phyloP scores from a whole-genome alignment of 2,113 vertebrate genomes.

The Myrmecobius fasciatus region DNA sequence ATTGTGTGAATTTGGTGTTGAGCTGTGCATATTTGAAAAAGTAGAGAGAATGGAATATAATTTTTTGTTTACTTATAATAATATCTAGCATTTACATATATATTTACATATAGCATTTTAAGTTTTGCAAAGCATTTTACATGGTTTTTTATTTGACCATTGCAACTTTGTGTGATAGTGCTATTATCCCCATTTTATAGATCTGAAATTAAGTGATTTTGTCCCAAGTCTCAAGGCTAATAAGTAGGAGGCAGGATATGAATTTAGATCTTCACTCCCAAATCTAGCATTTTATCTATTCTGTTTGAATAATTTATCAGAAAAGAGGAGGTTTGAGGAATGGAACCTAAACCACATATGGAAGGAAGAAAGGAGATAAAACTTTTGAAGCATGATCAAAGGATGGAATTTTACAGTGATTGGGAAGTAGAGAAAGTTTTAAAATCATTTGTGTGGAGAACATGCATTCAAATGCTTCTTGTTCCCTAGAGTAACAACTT shows the following conservation, averaged over 20 bases:
- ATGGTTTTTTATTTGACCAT: not conserved
- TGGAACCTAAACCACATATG: too few species aligned
- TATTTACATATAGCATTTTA: not conserved
- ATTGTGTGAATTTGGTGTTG: not conserved
- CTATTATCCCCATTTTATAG: not conserved
- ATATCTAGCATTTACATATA: not conserved
- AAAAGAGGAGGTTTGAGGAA: too few species aligned
- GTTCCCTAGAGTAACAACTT: too few species aligned
- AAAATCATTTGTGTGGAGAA: not conserved
- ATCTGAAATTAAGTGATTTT: not conserved
- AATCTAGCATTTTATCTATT: not conserved
- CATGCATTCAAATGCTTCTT: not conserved
- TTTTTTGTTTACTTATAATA: not conserved
- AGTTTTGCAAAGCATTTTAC: not conserved
- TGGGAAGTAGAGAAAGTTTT: too few species aligned
- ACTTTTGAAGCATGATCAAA: too few species aligned
- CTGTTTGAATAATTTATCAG: too few species aligned
- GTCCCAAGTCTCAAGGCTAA: not conserved
- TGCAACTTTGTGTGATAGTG: not conserved
- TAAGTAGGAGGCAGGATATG: too few species aligned
- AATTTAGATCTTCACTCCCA: not conserved
- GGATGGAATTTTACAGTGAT: too few species aligned
- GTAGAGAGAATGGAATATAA: not conserved
- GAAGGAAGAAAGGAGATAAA: too few species aligned
- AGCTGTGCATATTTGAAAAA: not conserved